Evolutionary conservation across 2,888 invertebrate species (phyloP).

Genomic region (Busseola fusca): DNA sequence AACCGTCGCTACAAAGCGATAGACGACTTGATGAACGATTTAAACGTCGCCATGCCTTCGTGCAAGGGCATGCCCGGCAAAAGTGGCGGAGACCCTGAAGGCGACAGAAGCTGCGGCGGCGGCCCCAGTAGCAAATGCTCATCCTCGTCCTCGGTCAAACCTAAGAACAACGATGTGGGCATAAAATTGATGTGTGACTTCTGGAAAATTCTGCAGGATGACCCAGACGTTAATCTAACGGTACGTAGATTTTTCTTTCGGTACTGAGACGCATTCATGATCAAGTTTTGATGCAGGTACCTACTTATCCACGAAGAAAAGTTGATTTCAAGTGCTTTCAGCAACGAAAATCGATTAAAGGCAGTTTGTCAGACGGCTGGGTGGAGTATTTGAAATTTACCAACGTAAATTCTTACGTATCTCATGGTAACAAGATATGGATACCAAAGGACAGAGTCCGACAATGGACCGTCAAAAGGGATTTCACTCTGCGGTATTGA

Average conservation of each 20-base stretch:
- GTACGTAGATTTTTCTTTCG: constrained; percentile 60
- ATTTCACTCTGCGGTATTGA: no score
- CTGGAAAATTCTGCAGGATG: constrained; percentile 81
- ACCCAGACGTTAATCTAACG: constrained; percentile 75
- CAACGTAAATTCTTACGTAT: no score
- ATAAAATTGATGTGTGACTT: constrained; percentile 80
- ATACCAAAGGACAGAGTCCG: no score
- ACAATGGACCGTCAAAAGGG: no score
- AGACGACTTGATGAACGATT: constrained; percentile 75
- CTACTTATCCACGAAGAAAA: background rate
- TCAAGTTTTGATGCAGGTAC: background rate
- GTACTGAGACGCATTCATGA: background rate
- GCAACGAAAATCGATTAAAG: background rate
- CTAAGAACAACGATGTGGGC: constrained; percentile 64
- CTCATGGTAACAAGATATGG: no score
- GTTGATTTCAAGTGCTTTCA: background rate
- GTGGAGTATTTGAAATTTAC: no score
- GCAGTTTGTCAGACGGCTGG: no score
- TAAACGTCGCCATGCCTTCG: constrained; percentile 53
- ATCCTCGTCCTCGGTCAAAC: background rate
- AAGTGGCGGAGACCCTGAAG: background rate
- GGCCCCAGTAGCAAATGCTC: background rate
- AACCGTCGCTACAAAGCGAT: constrained; percentile 74
- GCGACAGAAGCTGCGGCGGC: background rate
- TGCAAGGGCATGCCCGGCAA: no score